phyloP scores from a whole-genome alignment of 2,888 invertebrate species.

The Capitulum mitella region DNA sequence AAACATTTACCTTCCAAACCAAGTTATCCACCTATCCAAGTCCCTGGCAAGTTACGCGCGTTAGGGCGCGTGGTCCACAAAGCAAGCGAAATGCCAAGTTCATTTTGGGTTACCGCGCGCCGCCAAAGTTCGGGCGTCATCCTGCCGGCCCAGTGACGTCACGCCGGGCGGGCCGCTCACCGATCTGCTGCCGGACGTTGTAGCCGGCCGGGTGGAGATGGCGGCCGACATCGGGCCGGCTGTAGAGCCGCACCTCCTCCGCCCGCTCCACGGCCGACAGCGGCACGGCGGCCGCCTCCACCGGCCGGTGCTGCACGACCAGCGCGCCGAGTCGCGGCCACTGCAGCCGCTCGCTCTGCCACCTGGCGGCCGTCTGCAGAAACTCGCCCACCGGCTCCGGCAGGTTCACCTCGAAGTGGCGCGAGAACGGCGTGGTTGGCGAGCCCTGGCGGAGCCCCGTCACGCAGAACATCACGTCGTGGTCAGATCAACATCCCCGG shows the following conservation, averaged over 20 bases:
- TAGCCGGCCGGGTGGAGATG: not conserved
- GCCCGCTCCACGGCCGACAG: not conserved
- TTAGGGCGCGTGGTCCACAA: no score
- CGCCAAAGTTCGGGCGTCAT: no score
- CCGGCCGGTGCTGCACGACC: constrained; percentile 29
- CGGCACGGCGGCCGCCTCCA: constrained; percentile 9
- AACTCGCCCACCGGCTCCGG: constrained; percentile 29
- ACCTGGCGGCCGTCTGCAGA: constrained; percentile 28
- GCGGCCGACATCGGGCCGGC: not conserved
- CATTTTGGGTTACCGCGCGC: no score
- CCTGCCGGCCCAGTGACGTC: not conserved
- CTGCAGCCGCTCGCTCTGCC: constrained; percentile 29
- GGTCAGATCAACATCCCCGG: no score
- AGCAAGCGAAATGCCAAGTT: no score
- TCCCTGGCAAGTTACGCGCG: no score
- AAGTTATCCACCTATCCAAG: no score
- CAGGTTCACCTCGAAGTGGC: constrained; percentile 32
- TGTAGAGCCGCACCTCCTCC: not conserved
- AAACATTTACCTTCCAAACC: no score
- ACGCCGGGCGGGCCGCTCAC: not conserved
- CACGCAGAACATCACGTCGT: no score
- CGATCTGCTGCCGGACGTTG: not conserved
- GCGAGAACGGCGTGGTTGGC: constrained; percentile 28
- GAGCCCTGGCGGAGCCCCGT: no score
- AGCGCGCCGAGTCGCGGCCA: constrained; percentile 31